Conservation (phyloP, 2,797 vertebrate genomes). For the Buphagus erythrorhynchus region DNA sequence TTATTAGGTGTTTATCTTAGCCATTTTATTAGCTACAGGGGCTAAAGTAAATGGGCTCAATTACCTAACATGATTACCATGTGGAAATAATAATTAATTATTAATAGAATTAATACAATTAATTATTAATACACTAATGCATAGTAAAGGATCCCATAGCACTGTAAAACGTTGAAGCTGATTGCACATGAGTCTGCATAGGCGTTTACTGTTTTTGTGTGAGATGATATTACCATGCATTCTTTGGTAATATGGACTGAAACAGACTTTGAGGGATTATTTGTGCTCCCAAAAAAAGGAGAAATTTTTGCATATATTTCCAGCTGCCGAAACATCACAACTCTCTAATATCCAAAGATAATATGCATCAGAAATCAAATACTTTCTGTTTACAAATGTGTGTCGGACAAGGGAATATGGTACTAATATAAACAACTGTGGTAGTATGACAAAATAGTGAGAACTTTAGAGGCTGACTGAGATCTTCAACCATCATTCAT, state of each 20-base stretch:
- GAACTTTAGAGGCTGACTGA: not conserved
- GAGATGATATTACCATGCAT: not conserved
- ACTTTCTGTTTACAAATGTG: not conserved
- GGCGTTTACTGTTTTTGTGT: not conserved
- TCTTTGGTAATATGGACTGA: not conserved
- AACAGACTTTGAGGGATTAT: not conserved
- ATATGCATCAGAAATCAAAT: not conserved
- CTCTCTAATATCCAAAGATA: not conserved
- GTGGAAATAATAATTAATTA: not conserved
- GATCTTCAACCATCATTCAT: not conserved
- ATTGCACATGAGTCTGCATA: not conserved
- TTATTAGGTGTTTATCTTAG: not conserved
- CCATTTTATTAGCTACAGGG: not conserved
- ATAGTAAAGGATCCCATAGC: not conserved
- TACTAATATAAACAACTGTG: not conserved
- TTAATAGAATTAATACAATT: not conserved
- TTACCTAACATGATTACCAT: not conserved
- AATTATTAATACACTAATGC: not conserved
- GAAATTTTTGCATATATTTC: not conserved
- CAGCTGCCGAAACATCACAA: not conserved
- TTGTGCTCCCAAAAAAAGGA: fast-evolving
- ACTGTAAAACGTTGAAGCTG: not conserved
- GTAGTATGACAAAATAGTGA: not conserved
- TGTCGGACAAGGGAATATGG: not conserved
- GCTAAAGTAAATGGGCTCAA: not conserved